Evolutionary conservation across 1,140 invertebrate species (phyloP), one percentile per base, ranked within the genome.

Genomic region (Pantala flavescens): DNA sequence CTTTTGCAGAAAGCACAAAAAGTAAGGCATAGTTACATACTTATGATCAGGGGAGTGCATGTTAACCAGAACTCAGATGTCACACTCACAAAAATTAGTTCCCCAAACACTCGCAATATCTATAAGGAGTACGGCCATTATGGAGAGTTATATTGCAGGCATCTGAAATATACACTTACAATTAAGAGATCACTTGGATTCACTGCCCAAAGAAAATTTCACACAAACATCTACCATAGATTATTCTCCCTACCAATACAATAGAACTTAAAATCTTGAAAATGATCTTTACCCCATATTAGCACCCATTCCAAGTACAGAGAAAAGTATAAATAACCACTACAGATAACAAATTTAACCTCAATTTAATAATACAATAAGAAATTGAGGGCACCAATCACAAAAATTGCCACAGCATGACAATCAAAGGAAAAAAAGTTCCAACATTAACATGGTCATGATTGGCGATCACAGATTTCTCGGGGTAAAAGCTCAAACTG

Each of bases 401-500:
- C 49, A 63, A 63, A n/a, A 63, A 63, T 36, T 63, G 49, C 49
- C n/a, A 63, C 49, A 63, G 49, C n/a, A 63, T 63, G 14, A 12
- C 49, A 19, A 36, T 63, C 14, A 7, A 63, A 63, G 49, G 49
- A 63, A 63, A 9, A 49, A 49, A 63, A 19, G 16, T 19, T 63
- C n/a, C 16, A 63, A 21, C 12, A 12, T 63, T 63, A 19, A 63
- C 49, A 63, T 3, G n/a, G 14, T 63, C 49, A 63, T 63, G 49
- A 63, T 21, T 63, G 49, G 49, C n/a, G 49, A 63, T 63, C 49
- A 63, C 49, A 63, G 49, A 63, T 63, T 63, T 63, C n/a, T 63
- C 12, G 49, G 49, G 49, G 49, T 19, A 63, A 63, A 63, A 63
- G 49, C 49, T 63, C 49, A 63, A 63, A 19, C 49, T 21, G 16